A percentile compares a stretch with the other conserved stretches of the same genome.
Evolutionary conservation across 1,140 invertebrate species (phyloP).

Genomic region (Eumeta japonica): DNA sequence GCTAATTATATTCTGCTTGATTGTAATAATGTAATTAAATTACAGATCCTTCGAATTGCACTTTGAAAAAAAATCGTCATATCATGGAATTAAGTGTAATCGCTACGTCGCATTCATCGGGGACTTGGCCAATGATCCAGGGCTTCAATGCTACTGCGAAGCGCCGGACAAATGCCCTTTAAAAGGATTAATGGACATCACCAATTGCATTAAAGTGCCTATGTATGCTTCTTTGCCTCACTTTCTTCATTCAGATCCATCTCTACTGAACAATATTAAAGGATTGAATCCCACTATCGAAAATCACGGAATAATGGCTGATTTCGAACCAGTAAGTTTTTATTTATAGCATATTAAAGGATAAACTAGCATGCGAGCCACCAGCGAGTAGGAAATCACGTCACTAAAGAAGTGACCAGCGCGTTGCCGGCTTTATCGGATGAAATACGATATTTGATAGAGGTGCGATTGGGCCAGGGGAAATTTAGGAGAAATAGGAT

Average conservation of each 20-base stretch:
- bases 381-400: too few species aligned
- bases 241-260: slow-evolving; percentile 72
- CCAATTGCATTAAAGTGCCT: slow-evolving; percentile 67
- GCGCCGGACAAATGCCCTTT: slow-evolving; percentile 65
- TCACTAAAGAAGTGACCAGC: too few species aligned
- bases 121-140: slow-evolving; percentile 64
- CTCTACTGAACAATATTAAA: slow-evolving; percentile 63
- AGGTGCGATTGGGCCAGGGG: too few species aligned
- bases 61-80: slow-evolving; percentile 60
- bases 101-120: slow-evolving; percentile 70
- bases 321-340: slow-evolving; percentile 71
- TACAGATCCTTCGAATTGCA: slow-evolving; percentile 62
- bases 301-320: slow-evolving; percentile 71
- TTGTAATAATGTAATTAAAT: not conserved
- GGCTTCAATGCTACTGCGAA: slow-evolving; percentile 73
- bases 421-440: too few species aligned
- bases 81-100: slow-evolving; percentile 67
- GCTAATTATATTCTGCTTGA: not conserved
- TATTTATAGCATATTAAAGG: slow-evolving; percentile 2
- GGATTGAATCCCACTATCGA: slow-evolving; percentile 72
- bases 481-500: too few species aligned
- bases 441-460: too few species aligned
- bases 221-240: slow-evolving; percentile 77
- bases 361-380: too few species aligned
- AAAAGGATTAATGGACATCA: slow-evolving; percentile 70